A percentile compares a stretch with the other conserved stretches of the same genome.
Conservation (phyloP, 1,140 invertebrate genomes). For the Aradophagus sp. region DNA sequence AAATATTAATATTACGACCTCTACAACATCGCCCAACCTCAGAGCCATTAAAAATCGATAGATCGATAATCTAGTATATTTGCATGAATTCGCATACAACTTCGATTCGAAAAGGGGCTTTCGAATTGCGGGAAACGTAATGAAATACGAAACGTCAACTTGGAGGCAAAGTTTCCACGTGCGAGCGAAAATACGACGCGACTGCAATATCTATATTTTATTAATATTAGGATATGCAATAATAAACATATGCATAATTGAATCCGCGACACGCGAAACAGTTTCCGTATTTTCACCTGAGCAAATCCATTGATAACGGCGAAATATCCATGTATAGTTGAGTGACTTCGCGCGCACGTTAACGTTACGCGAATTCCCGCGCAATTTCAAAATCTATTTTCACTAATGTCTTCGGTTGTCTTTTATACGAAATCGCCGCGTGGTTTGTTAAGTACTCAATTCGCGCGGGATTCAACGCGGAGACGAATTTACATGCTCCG, state of each 20-base stretch:
- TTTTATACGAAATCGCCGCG: slow-evolving; percentile 16
- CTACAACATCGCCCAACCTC: too few relatives aligned
- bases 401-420: slow-evolving; percentile 35
- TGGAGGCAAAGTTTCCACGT: too few relatives aligned
- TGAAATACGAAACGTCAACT: too few relatives aligned
- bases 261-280: slow-evolving; percentile 17
- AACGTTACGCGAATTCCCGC: slow-evolving; percentile 13
- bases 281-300: slow-evolving; percentile 25
- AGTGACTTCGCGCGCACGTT: slow-evolving; percentile 13
- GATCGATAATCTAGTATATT: background rate
- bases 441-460: slow-evolving; percentile 10
- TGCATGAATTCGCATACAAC: too few relatives aligned
- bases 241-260: slow-evolving; percentile 21
- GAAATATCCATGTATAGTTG: slow-evolving; percentile 21
- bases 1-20: too few relatives aligned
- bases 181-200: background rate
- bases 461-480: slow-evolving; percentile 3
- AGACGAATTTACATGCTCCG: slow-evolving; percentile 5
- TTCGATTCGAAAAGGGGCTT: too few relatives aligned
- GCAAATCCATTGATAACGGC: slow-evolving; percentile 27
- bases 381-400: slow-evolving; percentile 22
- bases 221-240: slow-evolving; percentile 7
- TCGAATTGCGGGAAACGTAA: too few relatives aligned
- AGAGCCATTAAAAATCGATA: background rate
- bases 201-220: slow-evolving; percentile 6